Conservation (phyloP, 2,113 vertebrate genomes). For the Ammodytes dubius region DNA sequence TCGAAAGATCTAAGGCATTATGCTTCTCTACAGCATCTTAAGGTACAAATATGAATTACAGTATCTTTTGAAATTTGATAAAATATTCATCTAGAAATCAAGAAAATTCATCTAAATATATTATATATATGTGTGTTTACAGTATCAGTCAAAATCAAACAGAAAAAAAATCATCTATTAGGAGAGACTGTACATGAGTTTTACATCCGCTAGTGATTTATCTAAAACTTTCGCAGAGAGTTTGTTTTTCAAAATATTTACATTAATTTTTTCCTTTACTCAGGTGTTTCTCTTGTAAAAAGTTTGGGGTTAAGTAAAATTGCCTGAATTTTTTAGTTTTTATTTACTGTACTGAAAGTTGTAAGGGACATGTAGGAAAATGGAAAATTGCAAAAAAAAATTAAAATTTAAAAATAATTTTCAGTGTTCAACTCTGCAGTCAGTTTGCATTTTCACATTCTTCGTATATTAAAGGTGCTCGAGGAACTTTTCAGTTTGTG, state of each 20-base stretch:
- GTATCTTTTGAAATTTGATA: conserved; percentile 89
- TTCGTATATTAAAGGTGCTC: neutral
- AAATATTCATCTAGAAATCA: conserved; percentile 76
- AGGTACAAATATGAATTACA: conserved; percentile 92
- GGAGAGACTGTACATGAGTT: conserved; percentile 61
- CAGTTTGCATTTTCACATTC: conserved; percentile 20
- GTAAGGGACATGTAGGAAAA: neutral
- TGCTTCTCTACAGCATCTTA: conserved; percentile 94
- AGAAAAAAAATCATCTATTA: conserved; percentile 79
- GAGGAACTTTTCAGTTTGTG: too few relatives aligned
- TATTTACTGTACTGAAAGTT: conserved; percentile 41
- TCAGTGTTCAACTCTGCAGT: conserved; percentile 39
- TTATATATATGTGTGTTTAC: conserved; percentile 10
- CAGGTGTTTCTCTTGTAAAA: conserved; percentile 83
- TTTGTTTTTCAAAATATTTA: conserved; percentile 84
- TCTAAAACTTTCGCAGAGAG: conserved; percentile 88
- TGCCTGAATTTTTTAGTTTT: conserved; percentile 79
- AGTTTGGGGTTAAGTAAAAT: conserved; percentile 89
- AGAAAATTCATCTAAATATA: conserved; percentile 23
- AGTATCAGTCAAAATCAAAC: conserved; percentile 39
- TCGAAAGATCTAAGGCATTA: conserved; percentile 96
- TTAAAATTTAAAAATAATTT: neutral
- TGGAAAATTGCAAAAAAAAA: neutral
- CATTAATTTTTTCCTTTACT: conserved; percentile 90
- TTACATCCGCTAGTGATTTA: conserved; percentile 79